Evolutionary conservation across 53 echinoderm and acorn worm species (phyloP).

Genomic region (Echinarachnius parma): DNA sequence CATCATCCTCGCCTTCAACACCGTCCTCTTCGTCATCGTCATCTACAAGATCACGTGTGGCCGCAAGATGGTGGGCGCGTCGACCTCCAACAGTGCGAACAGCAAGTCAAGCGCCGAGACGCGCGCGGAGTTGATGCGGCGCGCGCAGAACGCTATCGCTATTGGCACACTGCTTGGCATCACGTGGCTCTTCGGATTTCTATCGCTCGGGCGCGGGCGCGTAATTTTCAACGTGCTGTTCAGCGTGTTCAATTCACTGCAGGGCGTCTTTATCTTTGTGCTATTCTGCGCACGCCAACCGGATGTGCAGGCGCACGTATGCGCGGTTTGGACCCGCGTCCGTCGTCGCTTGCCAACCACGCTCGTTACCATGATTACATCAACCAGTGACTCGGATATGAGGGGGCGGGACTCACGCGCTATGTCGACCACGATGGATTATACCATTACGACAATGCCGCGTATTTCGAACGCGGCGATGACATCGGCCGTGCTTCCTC

Average conservation of each 20-base stretch:
- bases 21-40: conserved; percentile 6
- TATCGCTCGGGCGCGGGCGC: conserved; percentile 11
- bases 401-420: too few species aligned
- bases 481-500: too few species aligned
- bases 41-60: conserved; percentile 24
- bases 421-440: too few species aligned
- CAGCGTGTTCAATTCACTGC: conserved; percentile 27
- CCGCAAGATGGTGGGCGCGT: background rate
- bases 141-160: conserved; percentile 28
- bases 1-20: conserved; percentile 11
- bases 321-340: background rate
- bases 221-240: conserved; percentile 7
- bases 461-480: too few species aligned
- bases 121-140: too few species aligned
- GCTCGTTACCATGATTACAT: too few species aligned
- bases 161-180: conserved; percentile 29
- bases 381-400: too few species aligned
- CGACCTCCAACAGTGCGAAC: background rate
- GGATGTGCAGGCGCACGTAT: conserved; percentile 5
- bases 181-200: conserved; percentile 25
- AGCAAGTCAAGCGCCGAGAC: background rate
- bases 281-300: conserved; percentile 22
- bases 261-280: conserved; percentile 30
- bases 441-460: too few species aligned
- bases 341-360: background rate